Conservation (phyloP, 2,113 vertebrate species). For the Muntiacus reevesi region DNA sequence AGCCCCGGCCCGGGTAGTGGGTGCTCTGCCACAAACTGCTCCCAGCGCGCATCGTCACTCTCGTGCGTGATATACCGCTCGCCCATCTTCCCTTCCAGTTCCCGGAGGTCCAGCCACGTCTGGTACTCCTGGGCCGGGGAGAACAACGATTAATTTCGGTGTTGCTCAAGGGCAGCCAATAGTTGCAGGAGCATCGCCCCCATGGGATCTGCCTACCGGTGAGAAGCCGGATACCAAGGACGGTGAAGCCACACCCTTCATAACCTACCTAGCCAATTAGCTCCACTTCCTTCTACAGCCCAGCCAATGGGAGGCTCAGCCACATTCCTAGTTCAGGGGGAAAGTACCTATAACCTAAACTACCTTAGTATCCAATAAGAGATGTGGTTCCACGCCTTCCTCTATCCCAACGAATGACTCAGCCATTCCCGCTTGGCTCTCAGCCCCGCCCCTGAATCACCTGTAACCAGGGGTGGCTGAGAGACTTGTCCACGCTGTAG, state of each 20-base stretch:
- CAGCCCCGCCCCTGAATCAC: conserved; percentile 68
- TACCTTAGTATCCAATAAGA: background rate
- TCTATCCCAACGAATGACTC: too few species aligned
- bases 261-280: background rate
- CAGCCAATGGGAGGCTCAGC: conserved; percentile 8
- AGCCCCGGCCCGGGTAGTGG: conserved; percentile 59
- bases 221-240: background rate
- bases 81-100: conserved; percentile 90
- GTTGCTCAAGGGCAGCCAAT: background rate
- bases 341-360: background rate
- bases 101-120: conserved; percentile 91
- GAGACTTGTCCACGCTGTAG: conserved; percentile 94
- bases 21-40: conserved; percentile 84
- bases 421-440: background rate
- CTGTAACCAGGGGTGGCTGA: conserved; percentile 92
- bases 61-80: conserved; percentile 94
- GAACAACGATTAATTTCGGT: background rate
- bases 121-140: conserved; percentile 86
- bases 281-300: background rate
- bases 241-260: background rate
- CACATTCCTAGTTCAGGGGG: rapidly evolving
- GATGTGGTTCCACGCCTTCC: background rate
- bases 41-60: conserved; percentile 93
- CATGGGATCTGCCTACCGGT: rapidly evolving
- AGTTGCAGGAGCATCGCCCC: background rate